Evolutionary conservation across 2,113 vertebrate species (phyloP).

Genomic region (Marmota flaviventris): DNA sequence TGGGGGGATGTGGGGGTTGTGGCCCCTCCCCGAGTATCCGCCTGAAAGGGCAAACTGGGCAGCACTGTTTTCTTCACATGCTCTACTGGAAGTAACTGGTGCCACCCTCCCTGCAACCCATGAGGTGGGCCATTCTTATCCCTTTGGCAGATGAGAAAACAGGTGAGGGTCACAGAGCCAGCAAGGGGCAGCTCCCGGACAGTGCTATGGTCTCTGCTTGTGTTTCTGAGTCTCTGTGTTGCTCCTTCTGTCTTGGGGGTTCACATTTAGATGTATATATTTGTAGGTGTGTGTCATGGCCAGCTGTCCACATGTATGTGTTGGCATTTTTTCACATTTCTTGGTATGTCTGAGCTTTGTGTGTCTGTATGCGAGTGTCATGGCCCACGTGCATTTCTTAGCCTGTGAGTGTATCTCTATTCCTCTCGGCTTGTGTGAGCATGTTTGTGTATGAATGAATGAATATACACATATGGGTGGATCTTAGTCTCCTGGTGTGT

Average conservation of each 20-base stretch:
- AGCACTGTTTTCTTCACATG: not conserved
- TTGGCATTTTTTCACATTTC: not conserved
- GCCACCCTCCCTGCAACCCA: not conserved
- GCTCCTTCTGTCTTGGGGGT: not conserved
- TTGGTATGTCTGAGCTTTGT: not conserved
- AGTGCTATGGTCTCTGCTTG: not conserved
- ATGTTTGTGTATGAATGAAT: not conserved
- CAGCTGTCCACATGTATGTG: not conserved
- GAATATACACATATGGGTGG: not conserved
- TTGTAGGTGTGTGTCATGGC: no score
- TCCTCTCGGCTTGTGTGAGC: not conserved
- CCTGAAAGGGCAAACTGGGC: not conserved
- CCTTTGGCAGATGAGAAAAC: slow-evolving; percentile 31
- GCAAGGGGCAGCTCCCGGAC: not conserved
- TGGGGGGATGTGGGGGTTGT: no score
- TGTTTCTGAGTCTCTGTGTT: not conserved
- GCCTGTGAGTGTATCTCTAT: not conserved
- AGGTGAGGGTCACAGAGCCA: not conserved
- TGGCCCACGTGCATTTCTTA: not conserved
- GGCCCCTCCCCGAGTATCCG: not conserved
- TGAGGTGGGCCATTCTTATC: not conserved
- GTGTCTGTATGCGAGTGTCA: not conserved
- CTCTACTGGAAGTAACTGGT: not conserved
- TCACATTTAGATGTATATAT: not conserved
- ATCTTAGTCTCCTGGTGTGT: not conserved